These are phyloP conservation scores for Macquaria australasica DNA, from an alignment of 2,113 vertebrate genomes.

Conservation along the genomic window DNA sequence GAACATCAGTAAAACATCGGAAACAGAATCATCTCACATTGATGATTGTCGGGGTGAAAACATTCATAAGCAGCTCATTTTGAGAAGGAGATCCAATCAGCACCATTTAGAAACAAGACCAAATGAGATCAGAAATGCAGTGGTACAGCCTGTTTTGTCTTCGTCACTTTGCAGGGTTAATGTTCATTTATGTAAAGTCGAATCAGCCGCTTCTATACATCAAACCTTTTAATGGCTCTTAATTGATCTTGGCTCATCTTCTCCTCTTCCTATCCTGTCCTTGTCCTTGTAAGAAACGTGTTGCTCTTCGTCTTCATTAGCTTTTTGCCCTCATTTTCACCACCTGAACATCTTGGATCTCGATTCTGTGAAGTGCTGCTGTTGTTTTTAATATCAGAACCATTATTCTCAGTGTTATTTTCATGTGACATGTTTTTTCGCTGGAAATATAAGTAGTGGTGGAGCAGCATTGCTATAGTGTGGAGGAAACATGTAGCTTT, in stretches of 20 bases:
- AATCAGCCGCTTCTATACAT: conserved; percentile 27
- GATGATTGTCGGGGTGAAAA: conserved; percentile 14
- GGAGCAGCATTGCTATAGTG: not conserved
- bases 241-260: conserved; percentile 22
- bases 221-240: conserved; percentile 14
- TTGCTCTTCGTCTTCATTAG: not conserved
- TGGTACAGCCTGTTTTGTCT: conserved; percentile 2
- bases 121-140: conserved; percentile 13
- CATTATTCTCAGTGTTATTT: not conserved
- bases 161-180: not conserved
- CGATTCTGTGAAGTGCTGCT: not conserved
- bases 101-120: conserved; percentile 27
- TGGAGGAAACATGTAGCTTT: not conserved
- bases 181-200: conserved; percentile 11
- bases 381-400: not conserved
- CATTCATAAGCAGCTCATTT: conserved; percentile 34
- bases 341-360: not conserved
- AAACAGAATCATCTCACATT: not conserved
- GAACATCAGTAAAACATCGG: not conserved
- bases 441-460: not conserved
- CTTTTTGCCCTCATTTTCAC: not conserved
- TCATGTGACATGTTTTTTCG: not conserved
- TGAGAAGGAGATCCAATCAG: conserved; percentile 24
- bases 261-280: not conserved
- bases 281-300: not conserved